Evolutionary conservation across 2,797 vertebrate species (phyloP), one percentile per base, ranked within the genome.

Genomic region (Lophius americanus): DNA sequence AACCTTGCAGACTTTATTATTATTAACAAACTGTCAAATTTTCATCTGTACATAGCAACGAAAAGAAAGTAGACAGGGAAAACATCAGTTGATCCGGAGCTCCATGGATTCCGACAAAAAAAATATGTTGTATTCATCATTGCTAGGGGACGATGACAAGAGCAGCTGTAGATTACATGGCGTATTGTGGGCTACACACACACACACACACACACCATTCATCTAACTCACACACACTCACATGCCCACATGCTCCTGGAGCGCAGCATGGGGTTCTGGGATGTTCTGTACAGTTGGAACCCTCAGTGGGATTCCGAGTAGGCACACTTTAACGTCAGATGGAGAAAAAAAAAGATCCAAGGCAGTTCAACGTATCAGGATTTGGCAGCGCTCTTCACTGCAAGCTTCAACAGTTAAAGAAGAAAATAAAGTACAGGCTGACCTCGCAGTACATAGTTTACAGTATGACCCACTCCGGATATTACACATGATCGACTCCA

Each of bases 1-100:
- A 96, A 96, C 93, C 95, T 95, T 96, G 95, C 95, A 96, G 95
- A 96, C 94, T 95, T 95, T 93, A 90, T 94, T 94, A 94, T 94
- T 95, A 94, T 94, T 95, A 96, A 96, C 95, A 96, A 97, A 97
- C 94, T 94, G 94, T 94, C 94, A 93, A 93, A 91, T 84, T 94
- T 95, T 94, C 92, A 91, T 95, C 95, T 96, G 95, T 96, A 96
- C 95, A 97, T 93, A 95, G 94, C 58, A 71, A 81, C 68, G 93
- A 73, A 73, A 60, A 42, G 63, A 80, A 79, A 83, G 41, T 44
- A 54, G 47, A 82, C 61, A 60, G 13, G 36, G 2, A 51, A 39
- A 39, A 3, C 76, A 75, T 35, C 73, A 93, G 91, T 92, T 91
- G 85, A 91, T 76, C 62, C 42, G 86, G 60, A 86, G 68, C 75